phyloP scores from a whole-genome alignment of 2,113 vertebrate species.

The Pachypanchax playfairii region DNA sequence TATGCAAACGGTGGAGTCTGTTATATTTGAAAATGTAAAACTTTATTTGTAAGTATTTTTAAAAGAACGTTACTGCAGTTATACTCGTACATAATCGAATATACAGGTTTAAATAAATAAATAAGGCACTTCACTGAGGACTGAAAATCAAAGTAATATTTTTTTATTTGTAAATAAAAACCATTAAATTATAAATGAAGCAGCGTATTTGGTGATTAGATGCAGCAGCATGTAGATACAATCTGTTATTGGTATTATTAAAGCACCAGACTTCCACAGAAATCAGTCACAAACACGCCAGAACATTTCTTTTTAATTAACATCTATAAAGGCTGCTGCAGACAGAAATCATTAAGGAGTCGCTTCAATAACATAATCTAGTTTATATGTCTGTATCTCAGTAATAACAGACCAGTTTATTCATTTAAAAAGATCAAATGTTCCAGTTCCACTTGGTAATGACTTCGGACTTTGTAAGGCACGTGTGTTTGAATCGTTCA shows the following conservation, averaged over 20 bases:
- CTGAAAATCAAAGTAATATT: constrained; percentile 36
- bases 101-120: constrained; percentile 48
- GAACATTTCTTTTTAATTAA: too few species aligned
- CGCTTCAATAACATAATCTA: too few species aligned
- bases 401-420: constrained; percentile 23
- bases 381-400: constrained; percentile 7
- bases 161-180: constrained; percentile 60
- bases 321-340: background rate
- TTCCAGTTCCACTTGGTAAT: constrained; percentile 22
- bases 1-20: constrained; percentile 1
- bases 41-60: background rate
- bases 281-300: too few species aligned
- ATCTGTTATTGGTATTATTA: constrained; percentile 3
- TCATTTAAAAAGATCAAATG: constrained; percentile 19
- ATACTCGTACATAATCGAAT: constrained; percentile 12
- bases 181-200: constrained; percentile 59
- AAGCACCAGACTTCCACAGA: constrained; percentile 21
- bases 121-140: constrained; percentile 34
- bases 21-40: background rate
- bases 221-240: constrained; percentile 42
- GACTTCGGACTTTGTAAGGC: constrained; percentile 4
- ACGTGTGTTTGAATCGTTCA: constrained; percentile 6
- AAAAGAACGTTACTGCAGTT: too few species aligned
- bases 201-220: constrained; percentile 60
- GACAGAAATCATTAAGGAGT: background rate